phyloP scores from a whole-genome alignment of 2,888 invertebrate species.

The Neria commutata region DNA sequence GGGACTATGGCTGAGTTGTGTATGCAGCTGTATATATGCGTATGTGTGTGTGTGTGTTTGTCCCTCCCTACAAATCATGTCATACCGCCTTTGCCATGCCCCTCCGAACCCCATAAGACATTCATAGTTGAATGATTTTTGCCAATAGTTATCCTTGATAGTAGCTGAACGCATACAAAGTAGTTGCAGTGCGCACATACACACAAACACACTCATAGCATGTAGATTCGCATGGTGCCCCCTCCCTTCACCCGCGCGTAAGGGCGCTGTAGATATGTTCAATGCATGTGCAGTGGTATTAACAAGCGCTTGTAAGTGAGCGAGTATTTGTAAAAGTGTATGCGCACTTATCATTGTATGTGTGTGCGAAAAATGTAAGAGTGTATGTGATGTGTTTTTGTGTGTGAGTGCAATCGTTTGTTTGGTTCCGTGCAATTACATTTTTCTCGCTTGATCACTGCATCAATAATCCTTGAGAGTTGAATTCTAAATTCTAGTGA shows the following conservation, averaged over 20 bases:
- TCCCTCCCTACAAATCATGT: no score
- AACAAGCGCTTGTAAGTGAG: no score
- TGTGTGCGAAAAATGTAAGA: no score
- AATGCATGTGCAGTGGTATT: no score
- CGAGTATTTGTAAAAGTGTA: not conserved
- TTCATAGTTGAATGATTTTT: not conserved
- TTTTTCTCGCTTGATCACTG: not conserved
- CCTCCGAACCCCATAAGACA: no score
- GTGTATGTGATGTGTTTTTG: not conserved
- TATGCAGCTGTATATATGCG: not conserved
- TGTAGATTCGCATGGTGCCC: no score
- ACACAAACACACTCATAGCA: not conserved
- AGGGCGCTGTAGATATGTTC: no score
- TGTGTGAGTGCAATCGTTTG: not conserved
- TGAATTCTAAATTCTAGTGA: no score
- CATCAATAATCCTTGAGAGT: not conserved
- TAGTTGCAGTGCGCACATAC: not conserved
- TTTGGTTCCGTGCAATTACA: not conserved
- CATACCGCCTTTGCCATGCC: no score
- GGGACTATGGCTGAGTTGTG: not conserved
- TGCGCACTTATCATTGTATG: not conserved
- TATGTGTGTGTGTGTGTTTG: not conserved
- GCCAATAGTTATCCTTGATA: not conserved
- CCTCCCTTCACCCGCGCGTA: no score
- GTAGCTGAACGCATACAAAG: not conserved